These are phyloP conservation scores for Drosophila imparisetae DNA, from an alignment of 2,888 invertebrate genomes.

Conservation along the genomic window DNA sequence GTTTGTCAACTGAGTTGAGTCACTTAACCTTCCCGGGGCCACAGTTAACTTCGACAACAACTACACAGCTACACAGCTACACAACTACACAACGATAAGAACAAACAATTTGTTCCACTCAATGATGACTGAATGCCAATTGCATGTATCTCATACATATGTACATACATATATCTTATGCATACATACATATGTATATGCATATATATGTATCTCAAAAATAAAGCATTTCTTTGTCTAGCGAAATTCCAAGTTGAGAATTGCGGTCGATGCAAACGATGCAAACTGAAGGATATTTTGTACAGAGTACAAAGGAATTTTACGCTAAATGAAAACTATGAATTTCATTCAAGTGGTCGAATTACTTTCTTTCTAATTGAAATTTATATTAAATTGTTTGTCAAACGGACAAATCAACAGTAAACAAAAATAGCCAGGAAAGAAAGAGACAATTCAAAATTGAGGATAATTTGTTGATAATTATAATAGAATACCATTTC, in stretches of 20 bases:
- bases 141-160: slow-evolving; percentile 14
- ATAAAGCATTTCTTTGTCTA: slow-evolving; percentile 17
- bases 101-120: slow-evolving; percentile 46
- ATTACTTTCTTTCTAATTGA: neutral
- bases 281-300: slow-evolving; percentile 16
- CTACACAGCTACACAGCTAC: neutral
- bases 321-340: neutral
- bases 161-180: neutral
- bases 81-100: slow-evolving; percentile 29
- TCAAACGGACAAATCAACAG: neutral
- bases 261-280: slow-evolving; percentile 16
- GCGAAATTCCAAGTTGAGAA: slow-evolving; percentile 1
- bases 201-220: slow-evolving; percentile 29
- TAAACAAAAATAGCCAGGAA: neutral
- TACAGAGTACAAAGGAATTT: neutral
- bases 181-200: neutral
- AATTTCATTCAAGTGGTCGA: neutral
- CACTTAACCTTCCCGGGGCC: slow-evolving; percentile 55
- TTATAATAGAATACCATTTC: neutral
- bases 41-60: slow-evolving; percentile 25
- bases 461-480: neutral
- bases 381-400: neutral
- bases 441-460: neutral
- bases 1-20: slow-evolving; percentile 41
- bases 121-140: slow-evolving; percentile 24